Evolutionary conservation across 1,140 invertebrate genomes (phyloP).

Genomic region (Aphelinus certus): DNA sequence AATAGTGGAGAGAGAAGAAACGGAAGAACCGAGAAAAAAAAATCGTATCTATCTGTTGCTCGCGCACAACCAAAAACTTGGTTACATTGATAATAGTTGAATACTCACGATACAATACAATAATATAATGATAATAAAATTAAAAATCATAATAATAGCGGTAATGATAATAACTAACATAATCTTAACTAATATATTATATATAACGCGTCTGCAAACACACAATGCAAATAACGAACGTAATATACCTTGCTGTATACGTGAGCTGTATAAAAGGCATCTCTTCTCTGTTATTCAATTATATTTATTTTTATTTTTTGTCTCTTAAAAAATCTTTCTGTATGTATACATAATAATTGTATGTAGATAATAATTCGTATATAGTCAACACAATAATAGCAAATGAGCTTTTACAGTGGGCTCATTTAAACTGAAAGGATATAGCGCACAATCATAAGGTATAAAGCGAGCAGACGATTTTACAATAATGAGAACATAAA

Average conservation of each 20-base stretch:
- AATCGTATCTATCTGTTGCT: constrained; percentile 9
- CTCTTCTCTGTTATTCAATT: constrained; percentile 7
- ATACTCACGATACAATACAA: constrained; percentile 42
- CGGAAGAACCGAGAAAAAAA: not conserved
- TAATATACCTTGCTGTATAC: constrained; percentile 38
- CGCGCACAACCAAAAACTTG: constrained; percentile 10
- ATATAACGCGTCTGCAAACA: constrained; percentile 46
- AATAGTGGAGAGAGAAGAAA: constrained; percentile 19
- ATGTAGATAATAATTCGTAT: constrained; percentile 31
- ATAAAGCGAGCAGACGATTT: constrained; percentile 42
- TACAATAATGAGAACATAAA: constrained; percentile 42
- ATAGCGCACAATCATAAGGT: constrained; percentile 47
- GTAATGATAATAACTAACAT: constrained; percentile 50
- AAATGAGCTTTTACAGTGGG: not conserved
- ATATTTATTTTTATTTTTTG: not conserved
- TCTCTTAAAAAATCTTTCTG: constrained; percentile 19
- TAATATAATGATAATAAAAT: constrained; percentile 52
- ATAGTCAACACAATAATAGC: constrained; percentile 33
- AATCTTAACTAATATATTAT: constrained; percentile 43
- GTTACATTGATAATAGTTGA: not conserved
- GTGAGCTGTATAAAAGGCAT: not conserved
- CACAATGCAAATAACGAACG: constrained; percentile 43
- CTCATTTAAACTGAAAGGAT: not conserved
- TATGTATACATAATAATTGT: constrained; percentile 33
- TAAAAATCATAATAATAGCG: constrained; percentile 52